These are phyloP conservation scores for Synergus laeviventris DNA, from an alignment of 2,888 invertebrate species.

Conservation along the genomic window DNA sequence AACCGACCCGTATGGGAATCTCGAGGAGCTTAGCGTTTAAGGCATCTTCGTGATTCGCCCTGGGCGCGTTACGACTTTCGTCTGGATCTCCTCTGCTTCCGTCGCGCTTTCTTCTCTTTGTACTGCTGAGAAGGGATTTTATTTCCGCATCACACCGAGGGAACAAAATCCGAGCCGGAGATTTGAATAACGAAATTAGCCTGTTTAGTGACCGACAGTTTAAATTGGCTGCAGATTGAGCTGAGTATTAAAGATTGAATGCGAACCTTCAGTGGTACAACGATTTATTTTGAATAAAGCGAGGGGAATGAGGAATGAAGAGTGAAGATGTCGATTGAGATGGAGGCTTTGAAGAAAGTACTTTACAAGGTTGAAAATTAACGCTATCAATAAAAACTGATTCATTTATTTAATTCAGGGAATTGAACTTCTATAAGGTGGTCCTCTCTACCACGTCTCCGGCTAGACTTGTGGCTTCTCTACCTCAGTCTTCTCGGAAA, in stretches of 20 bases:
- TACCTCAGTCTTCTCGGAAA: constrained; percentile 50
- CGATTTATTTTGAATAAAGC: constrained; percentile 7
- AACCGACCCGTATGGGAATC: constrained; percentile 62
- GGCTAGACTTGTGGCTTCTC: constrained; percentile 51
- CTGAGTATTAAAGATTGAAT: constrained; percentile 20
- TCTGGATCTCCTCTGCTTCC: constrained; percentile 34
- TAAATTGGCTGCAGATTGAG: constrained; percentile 30
- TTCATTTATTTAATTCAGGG: not conserved
- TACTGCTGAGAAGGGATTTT: constrained; percentile 22
- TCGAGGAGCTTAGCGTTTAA: constrained; percentile 40
- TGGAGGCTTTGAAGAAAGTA: not conserved
- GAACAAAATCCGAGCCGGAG: constrained; percentile 8
- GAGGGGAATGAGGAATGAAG: not conserved
- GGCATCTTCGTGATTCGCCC: constrained; percentile 40
- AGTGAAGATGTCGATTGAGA: not conserved
- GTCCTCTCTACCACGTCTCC: constrained; percentile 47
- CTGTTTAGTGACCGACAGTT: constrained; percentile 29
- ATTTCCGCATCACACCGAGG: constrained; percentile 14
- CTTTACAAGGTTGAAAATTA: not conserved
- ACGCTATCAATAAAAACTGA: not conserved
- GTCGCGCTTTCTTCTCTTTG: constrained; percentile 37
- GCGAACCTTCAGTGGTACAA: not conserved
- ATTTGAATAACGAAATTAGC: constrained; percentile 33
- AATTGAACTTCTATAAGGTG: constrained; percentile 26
- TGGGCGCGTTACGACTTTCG: constrained; percentile 36